Percentiles rank a stretch among this genome's conserved stretches.
phyloP scores from a whole-genome alignment of 2,888 invertebrate species.

The Emmelina monodactyla region DNA sequence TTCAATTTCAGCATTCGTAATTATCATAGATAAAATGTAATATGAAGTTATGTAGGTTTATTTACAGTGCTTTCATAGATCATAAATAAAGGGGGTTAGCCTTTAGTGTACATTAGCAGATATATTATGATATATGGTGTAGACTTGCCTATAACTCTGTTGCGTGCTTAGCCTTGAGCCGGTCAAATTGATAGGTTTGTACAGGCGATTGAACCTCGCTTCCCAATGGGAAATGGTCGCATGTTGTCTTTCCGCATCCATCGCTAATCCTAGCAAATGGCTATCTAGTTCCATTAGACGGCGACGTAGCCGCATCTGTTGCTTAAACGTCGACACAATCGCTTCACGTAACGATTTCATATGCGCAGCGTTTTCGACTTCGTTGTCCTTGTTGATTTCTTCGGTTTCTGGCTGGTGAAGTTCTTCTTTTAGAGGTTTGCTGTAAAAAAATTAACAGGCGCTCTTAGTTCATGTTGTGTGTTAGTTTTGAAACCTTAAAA shows the following conservation, averaged over 20 bases:
- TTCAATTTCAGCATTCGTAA: too few species aligned
- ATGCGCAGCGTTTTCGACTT: constrained; percentile 46
- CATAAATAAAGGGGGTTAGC: too few species aligned
- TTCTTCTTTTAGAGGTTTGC: constrained; percentile 33
- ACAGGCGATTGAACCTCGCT: constrained; percentile 79
- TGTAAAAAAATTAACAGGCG: neutral
- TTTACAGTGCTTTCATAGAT: too few species aligned
- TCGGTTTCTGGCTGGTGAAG: constrained; percentile 25
- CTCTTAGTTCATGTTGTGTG: neutral
- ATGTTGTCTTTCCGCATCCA: constrained; percentile 89
- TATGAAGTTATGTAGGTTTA: too few species aligned
- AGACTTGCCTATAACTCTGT: constrained; percentile 65
- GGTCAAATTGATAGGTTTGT: constrained; percentile 67
- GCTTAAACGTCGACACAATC: constrained; percentile 88
- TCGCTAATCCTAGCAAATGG: constrained; percentile 82
- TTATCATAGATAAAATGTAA: too few species aligned
- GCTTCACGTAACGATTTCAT: constrained; percentile 79
- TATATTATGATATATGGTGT: too few species aligned
- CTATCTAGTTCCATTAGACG: constrained; percentile 92
- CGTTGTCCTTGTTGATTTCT: constrained; percentile 30
- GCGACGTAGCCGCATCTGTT: constrained; percentile 89
- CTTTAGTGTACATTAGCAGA: too few species aligned
- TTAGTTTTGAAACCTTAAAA: too few species aligned
- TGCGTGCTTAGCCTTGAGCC: constrained; percentile 68
- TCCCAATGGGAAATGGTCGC: constrained; percentile 91